Conservation (phyloP, 2,888 invertebrate species). For the Ichneumoninae sp. region DNA sequence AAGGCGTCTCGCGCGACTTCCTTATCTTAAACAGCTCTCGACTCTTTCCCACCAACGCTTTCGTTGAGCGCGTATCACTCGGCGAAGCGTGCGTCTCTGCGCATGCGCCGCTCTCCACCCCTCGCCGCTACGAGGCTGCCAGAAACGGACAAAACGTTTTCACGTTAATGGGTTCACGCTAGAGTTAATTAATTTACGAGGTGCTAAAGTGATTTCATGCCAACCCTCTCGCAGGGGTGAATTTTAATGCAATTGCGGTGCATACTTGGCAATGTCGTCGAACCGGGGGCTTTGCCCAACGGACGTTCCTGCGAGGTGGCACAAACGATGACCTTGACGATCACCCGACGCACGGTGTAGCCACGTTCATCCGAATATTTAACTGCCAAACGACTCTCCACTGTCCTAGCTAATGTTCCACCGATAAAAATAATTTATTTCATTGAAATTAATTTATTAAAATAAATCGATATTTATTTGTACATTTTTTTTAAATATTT, state of each 20-base stretch:
- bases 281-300: slow-evolving; percentile 21
- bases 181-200: slow-evolving; percentile 77
- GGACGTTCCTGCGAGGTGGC: slow-evolving; percentile 5
- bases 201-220: slow-evolving; percentile 70
- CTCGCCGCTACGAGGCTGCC: background rate
- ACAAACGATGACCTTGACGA: slow-evolving; percentile 2
- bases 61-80: background rate
- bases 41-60: slow-evolving; percentile 27
- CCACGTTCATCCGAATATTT: background rate
- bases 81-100: slow-evolving; percentile 7
- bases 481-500: too few relatives aligned
- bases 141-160: slow-evolving; percentile 67
- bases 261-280: slow-evolving; percentile 20
- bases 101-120: slow-evolving; percentile 27
- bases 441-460: too few relatives aligned
- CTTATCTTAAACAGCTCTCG: slow-evolving; percentile 44
- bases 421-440: too few relatives aligned
- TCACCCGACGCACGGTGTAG: background rate
- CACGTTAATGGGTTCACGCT: slow-evolving; percentile 69
- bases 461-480: too few relatives aligned
- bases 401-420: too few relatives aligned
- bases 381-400: too few relatives aligned
- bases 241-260: slow-evolving; percentile 76
- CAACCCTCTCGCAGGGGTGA: slow-evolving; percentile 70
- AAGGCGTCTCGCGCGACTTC: slow-evolving; percentile 16